Conservation (phyloP, 2,888 invertebrate species). For the Cerceris ruficornis region DNA sequence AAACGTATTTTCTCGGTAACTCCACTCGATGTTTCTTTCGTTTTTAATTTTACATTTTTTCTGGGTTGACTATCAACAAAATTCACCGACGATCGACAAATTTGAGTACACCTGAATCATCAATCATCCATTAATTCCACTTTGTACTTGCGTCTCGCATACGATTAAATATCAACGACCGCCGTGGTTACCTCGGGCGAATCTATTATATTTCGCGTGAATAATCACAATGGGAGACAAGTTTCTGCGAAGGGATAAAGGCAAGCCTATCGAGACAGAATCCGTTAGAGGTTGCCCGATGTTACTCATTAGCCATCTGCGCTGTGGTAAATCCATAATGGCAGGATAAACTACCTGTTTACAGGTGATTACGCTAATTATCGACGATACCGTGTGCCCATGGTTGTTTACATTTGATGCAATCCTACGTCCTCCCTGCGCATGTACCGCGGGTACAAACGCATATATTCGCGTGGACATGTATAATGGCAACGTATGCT, state of each 20-base stretch:
- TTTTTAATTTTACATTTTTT: no score
- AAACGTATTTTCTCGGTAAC: no score
- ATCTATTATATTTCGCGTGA: background rate
- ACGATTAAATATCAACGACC: no score
- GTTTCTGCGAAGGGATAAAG: background rate
- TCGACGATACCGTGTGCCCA: slow-evolving; percentile 46
- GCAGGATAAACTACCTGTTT: slow-evolving; percentile 64
- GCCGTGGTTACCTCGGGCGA: background rate
- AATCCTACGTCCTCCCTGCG: slow-evolving; percentile 27
- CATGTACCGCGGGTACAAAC: slow-evolving; percentile 11
- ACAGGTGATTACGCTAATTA: slow-evolving; percentile 70
- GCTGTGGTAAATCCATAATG: slow-evolving; percentile 62
- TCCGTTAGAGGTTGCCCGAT: slow-evolving; percentile 23
- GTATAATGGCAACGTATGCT: slow-evolving; percentile 33
- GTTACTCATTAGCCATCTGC: slow-evolving; percentile 62
- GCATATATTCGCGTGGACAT: slow-evolving; percentile 3
- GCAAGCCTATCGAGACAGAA: slow-evolving; percentile 22
- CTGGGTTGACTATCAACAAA: no score
- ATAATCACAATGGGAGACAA: background rate
- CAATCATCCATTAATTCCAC: no score
- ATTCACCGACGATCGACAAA: no score
- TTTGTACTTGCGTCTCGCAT: no score
- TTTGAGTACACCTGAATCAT: no score
- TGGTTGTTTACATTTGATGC: slow-evolving; percentile 50
- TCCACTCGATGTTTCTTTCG: no score